Conservation (phyloP, 2,888 invertebrate genomes). For the Troides oblongomaculatus region DNA sequence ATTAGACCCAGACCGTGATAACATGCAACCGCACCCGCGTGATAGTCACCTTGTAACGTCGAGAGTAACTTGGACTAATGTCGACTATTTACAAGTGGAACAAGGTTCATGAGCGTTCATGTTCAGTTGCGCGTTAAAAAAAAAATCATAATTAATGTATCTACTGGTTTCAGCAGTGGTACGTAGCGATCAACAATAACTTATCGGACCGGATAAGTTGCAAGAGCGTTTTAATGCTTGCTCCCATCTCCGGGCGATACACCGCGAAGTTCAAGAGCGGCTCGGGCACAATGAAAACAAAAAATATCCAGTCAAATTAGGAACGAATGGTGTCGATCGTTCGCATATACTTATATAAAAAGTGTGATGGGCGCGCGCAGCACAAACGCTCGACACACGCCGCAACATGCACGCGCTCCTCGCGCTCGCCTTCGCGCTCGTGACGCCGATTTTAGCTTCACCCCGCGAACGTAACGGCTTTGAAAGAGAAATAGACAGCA, state of each 20-base stretch:
- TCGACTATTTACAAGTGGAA: slow-evolving; percentile 69
- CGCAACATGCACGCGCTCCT: slow-evolving; percentile 75
- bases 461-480: slow-evolving; percentile 64
- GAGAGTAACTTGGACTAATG: slow-evolving; percentile 56
- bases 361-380: slow-evolving; percentile 70
- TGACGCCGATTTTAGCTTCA: slow-evolving; percentile 45
- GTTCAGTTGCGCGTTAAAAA: slow-evolving; percentile 31
- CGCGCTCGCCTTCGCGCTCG: slow-evolving; percentile 56
- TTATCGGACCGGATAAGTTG: slow-evolving; percentile 1
- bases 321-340: slow-evolving; percentile 73
- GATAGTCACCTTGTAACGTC: slow-evolving; percentile 62
- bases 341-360: slow-evolving; percentile 65
- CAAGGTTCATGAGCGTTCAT: slow-evolving; percentile 74
- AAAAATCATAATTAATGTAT: slow-evolving; percentile 16
- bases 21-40: slow-evolving; percentile 39
- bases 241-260: slow-evolving; percentile 48
- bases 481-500: slow-evolving; percentile 67
- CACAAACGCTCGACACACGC: slow-evolving; percentile 70
- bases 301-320: slow-evolving; percentile 69
- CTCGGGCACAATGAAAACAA: slow-evolving; percentile 46
- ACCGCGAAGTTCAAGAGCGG: slow-evolving; percentile 70
- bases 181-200: slow-evolving; percentile 1
- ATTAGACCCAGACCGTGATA: slow-evolving; percentile 41
- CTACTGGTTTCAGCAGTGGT: neutral
- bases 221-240: slow-evolving; percentile 27